Evolutionary conservation across 2,113 vertebrate genomes (phyloP).

Genomic region (Stomatorhinus ivindoensis): DNA sequence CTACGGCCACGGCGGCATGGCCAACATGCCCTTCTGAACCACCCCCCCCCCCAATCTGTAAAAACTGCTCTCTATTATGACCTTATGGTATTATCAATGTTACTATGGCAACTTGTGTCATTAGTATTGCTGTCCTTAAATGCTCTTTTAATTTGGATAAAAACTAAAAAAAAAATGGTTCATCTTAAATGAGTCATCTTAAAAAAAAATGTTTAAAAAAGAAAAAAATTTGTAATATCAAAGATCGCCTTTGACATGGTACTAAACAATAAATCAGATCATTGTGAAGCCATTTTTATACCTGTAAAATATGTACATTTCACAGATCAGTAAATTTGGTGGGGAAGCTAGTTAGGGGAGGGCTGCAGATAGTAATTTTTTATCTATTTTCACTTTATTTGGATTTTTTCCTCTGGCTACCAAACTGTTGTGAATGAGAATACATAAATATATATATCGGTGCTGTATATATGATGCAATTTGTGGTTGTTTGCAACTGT

Average conservation of each 20-base stretch:
- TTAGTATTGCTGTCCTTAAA: slow-evolving; percentile 30
- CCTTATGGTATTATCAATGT: slow-evolving; percentile 43
- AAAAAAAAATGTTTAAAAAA: slow-evolving; percentile 28
- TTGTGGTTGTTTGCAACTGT: slow-evolving; percentile 87
- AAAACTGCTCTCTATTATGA: slow-evolving; percentile 40
- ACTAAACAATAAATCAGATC: slow-evolving; percentile 35
- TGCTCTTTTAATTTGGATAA: slow-evolving; percentile 42
- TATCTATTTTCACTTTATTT: slow-evolving; percentile 60
- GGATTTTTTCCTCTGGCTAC: slow-evolving; percentile 53
- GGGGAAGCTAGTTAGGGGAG: slow-evolving; percentile 41
- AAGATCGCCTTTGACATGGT: slow-evolving; percentile 47
- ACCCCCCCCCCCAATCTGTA: slow-evolving; percentile 33
- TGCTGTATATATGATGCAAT: slow-evolving; percentile 85
- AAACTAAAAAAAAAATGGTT: slow-evolving; percentile 21
- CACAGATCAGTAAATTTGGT: slow-evolving; percentile 56
- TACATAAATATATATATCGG: slow-evolving; percentile 46
- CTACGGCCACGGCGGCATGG: slow-evolving; percentile 81
- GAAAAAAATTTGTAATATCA: slow-evolving; percentile 34
- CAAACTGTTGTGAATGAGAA: slow-evolving; percentile 61
- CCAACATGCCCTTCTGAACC: slow-evolving; percentile 83
- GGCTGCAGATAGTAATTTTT: slow-evolving; percentile 58
- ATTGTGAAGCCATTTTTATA: slow-evolving; percentile 64
- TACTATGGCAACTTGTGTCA: slow-evolving; percentile 42
- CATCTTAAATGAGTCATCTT: slow-evolving; percentile 5
- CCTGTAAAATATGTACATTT: slow-evolving; percentile 67